Base-by-base conservation (phyloP, 2,113 vertebrate genomes). In the Oxygymnocypris stewartii region DNA sequence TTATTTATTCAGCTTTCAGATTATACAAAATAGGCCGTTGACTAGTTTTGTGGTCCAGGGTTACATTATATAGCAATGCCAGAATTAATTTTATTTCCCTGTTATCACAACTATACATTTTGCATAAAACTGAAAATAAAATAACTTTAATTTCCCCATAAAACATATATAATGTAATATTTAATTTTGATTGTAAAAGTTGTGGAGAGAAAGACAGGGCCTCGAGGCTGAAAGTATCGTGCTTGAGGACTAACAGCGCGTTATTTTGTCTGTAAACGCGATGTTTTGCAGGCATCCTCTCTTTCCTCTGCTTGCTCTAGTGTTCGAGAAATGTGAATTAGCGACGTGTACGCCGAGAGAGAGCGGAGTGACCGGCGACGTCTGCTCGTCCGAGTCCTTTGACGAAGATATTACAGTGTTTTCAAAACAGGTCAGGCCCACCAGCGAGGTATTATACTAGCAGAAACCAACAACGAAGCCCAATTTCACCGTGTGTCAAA, bases 291-390 rank as follows among this genome's bases (percentile, higher is more conserved):
- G 97, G 94, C 97, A 98, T 93, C 97, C 97, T 88, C 95, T 99
- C 86, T 99, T 98, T 93, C 97, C 97, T 92, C 96, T 99, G 90
- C 96, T 98, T 93, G 97, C 97, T 93, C 96, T 99, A 95, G 97
- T 99, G 92, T 98, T 99, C 94, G 97, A 98, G 94, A 99, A 99
- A 96, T 99, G 97, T 96, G 97, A 99, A 95, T 93, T 99, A 94
- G 97, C 97, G 87, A 98, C 97, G 88, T 98, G 97, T 92, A 98
- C 97, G 54, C 97, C 97, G 88, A 94, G 97, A 84, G 96, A 97
- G 88, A 96, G 96, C 71, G 96, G 97, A 88, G 95, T 96, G 88
- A 96, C 96, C 88, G 97, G 96, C 89, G 97, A 98, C 92, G 96
- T 99, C 90, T 99, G 97, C 91, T 98, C 97, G 47, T 99, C 97